Base-by-base conservation (phyloP, 2,113 vertebrate species). In the Peucedramus taeniatus region DNA sequence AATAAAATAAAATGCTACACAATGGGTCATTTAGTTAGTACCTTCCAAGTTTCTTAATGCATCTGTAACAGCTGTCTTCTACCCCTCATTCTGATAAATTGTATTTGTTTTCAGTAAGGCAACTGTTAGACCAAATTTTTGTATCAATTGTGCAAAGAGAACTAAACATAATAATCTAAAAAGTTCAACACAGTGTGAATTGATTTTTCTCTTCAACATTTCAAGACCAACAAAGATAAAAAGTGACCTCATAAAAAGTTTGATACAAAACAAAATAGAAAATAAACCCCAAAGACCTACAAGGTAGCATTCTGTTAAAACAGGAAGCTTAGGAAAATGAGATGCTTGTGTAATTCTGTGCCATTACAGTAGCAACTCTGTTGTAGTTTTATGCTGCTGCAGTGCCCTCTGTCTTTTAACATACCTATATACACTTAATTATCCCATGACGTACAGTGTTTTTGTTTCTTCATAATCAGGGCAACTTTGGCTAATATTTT, bases 391-490 rank as follows among this genome's bases (percentile, higher is more conserved):
- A 93, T 94, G 84, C 90, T 97, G 87, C 83, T 95, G 72, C 69
- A 97, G 94, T 97, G 97, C 93, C 93, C 95, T 97, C 96, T 98
- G 86, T 98, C 94, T 98, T 97, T 97, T 90, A 65, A 78, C 69
- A 23, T 72, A 28, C 21, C 82, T 90, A 86, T 83, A 84, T 95
- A 77, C 81, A 87, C 63, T 91, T 98, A 98, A 98, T 98, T 98
- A 98, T 96, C 97, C 89, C 93, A 51, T 51, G 92, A 97, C 96
- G 89, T 71, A 45, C 33, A 45, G 42, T 31, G 40, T 1, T 45
- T 89, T 93, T 82, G 4, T 96, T 89, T 89, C 14, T 87, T 90
- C 37, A 74, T 10, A 77, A 57, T 66, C 27, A 83, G 20, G 23
- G 78, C 28, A 51, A 14, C 11, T 47, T 66, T 47, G 31, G 14